A percentile compares a stretch with the other conserved stretches of the same genome.
Evolutionary conservation across 2,888 invertebrate genomes (phyloP).

Genomic region (Clostera curtula): DNA sequence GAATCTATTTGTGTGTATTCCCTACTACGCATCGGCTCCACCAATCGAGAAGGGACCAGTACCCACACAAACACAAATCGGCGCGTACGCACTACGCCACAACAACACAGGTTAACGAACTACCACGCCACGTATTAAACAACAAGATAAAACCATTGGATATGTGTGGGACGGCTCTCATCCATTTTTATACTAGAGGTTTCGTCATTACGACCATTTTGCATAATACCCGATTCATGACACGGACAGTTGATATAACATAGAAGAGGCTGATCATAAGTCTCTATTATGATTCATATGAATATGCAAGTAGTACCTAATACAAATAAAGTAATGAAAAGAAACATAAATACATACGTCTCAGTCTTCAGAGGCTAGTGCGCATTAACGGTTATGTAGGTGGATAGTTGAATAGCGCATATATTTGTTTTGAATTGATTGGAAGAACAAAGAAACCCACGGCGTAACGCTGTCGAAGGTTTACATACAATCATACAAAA

Average conservation of each 20-base stretch:
- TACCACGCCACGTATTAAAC: slow-evolving; percentile 46
- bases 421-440: neutral
- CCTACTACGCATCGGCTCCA: slow-evolving; percentile 8
- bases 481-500: no score
- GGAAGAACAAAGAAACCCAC: neutral
- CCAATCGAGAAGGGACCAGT: slow-evolving; percentile 6
- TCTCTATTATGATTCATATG: no score
- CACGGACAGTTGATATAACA: no score
- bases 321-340: no score
- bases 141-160: slow-evolving; percentile 24
- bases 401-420: neutral
- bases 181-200: no score
- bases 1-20: slow-evolving; percentile 13
- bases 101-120: slow-evolving; percentile 52
- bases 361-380: no score
- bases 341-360: no score
- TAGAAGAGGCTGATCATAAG: no score
- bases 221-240: no score
- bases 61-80: slow-evolving; percentile 18
- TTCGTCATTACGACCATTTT: no score
- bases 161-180: slow-evolving; percentile 8
- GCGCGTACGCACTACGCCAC: slow-evolving; percentile 26
- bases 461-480: no score
- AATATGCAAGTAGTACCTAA: no score
- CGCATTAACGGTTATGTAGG: neutral